Base-by-base conservation (phyloP, 53 echinoderm and acorn worm species). In the Zoroaster sp. region DNA sequence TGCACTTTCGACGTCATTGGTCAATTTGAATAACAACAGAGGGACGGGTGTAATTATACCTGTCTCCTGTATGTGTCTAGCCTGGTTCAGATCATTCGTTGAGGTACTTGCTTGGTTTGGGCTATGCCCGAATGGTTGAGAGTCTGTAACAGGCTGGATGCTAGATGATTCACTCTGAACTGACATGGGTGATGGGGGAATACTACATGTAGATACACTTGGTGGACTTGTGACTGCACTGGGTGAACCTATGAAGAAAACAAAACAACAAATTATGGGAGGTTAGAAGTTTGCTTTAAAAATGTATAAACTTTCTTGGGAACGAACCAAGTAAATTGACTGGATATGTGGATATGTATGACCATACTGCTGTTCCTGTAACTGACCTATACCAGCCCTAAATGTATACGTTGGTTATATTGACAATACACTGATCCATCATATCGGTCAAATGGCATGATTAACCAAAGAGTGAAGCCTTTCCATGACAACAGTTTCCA, bases 181-280 rank as follows among this genome's bases (percentile, higher is more conserved):
- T 35, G 85, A 85, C 85, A 85, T 85, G 20, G 85, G 85, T 7
- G 85, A 85, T 35, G 69, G 85, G 69, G 85, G 85, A 14, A 85
- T 66, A 51, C 85, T 85, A 33, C 33, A 18, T n/a, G n/a, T n/a
- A n/a, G n/a, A n/a, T 18, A 85, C 43, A 85, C 85, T 85, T 0
- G 69, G 14, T 69, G 85, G 69, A 85, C 85, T 70, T 85, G 70
- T 18, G 3, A 83, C 67, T 42, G 32, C 13, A 32, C 20, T 23
- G 33, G 36, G 35, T 70, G 70, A 35, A 35, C 34, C 70, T 70
- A 37, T 1, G 7, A 13, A 46, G 13, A 14, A 5, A 35, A 70
- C 70, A 37, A 14, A 35, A 70, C 0, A 28, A 59, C 4, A 59
- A 1, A 28, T 1, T 28, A 11, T 59, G 63, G 25, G 25, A 8